Conservation (phyloP, 2,797 vertebrate genomes). For the Pampus argenteus region DNA sequence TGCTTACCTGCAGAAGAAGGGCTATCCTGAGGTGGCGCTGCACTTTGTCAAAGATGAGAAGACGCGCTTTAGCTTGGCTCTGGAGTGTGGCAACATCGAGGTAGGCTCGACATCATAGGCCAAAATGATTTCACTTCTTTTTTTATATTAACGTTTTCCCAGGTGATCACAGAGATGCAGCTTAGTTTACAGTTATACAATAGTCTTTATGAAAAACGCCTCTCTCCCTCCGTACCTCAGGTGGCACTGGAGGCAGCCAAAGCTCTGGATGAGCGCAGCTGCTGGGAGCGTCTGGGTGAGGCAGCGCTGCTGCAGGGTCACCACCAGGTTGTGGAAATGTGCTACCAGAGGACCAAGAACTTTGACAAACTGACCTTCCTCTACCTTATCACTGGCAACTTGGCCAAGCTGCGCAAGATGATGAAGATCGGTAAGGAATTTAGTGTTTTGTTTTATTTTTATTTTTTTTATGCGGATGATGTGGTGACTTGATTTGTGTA, state of each 20-base stretch:
- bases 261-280: slow-evolving; percentile 94
- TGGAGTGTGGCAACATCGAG: slow-evolving; percentile 98
- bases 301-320: slow-evolving; percentile 95
- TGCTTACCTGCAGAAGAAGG: slow-evolving; percentile 98
- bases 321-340: slow-evolving; percentile 99
- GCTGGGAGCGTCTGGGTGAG: slow-evolving; percentile 97
- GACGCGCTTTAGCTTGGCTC: slow-evolving; percentile 94
- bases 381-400: slow-evolving; percentile 96
- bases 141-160: not conserved
- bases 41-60: slow-evolving; percentile 99
- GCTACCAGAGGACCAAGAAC: slow-evolving; percentile 98
- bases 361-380: slow-evolving; percentile 98
- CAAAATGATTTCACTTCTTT: not conserved
- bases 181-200: too few species aligned
- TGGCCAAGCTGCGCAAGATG: slow-evolving; percentile 97
- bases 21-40: slow-evolving; percentile 96
- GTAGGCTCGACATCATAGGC: slow-evolving; percentile 65
- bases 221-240: slow-evolving; percentile 65
- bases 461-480: not conserved
- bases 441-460: too few species aligned
- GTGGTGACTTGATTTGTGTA: not conserved
- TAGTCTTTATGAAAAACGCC: not conserved
- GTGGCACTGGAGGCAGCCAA: slow-evolving; percentile 97
- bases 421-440: slow-evolving; percentile 94
- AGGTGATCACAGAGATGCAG: too few species aligned